Percentiles rank a stretch among this genome's conserved stretches.
phyloP scores from a whole-genome alignment of 1,140 invertebrate species.

The Archivesica marissinica region DNA sequence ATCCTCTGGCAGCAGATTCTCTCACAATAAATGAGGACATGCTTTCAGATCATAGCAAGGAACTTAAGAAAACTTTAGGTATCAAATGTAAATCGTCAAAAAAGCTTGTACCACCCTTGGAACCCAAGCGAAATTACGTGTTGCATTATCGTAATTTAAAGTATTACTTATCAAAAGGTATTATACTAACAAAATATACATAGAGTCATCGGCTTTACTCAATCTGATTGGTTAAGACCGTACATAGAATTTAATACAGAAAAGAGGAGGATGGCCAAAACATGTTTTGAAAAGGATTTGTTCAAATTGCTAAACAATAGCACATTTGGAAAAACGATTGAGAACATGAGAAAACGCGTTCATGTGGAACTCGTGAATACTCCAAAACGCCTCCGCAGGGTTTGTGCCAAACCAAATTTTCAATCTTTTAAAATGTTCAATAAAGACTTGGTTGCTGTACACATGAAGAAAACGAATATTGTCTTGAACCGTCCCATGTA shows the following conservation, averaged over 20 bases:
- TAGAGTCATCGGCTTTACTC: neutral
- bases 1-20: neutral
- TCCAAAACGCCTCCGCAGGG: constrained; percentile 53
- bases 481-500: constrained; percentile 72
- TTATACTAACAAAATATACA: too few species aligned
- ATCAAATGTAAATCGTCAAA: too few species aligned
- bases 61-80: too few species aligned
- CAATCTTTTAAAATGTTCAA: constrained; percentile 77
- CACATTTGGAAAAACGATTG: constrained; percentile 84
- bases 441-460: constrained; percentile 67
- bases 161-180: neutral
- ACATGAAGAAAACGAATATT: constrained; percentile 64
- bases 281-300: constrained; percentile 83
- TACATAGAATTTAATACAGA: constrained; percentile 64
- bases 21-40: too few species aligned
- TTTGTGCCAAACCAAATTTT: constrained; percentile 80
- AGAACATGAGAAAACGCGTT: constrained; percentile 85
- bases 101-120: too few species aligned
- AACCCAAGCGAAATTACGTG: too few species aligned
- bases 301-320: constrained; percentile 84
- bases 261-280: constrained; percentile 79
- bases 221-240: constrained; percentile 28
- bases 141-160: neutral
- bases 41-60: too few species aligned
- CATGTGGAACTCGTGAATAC: constrained; percentile 62